Conservation (phyloP, 2,888 invertebrate species). For the Drosophila histrio region DNA sequence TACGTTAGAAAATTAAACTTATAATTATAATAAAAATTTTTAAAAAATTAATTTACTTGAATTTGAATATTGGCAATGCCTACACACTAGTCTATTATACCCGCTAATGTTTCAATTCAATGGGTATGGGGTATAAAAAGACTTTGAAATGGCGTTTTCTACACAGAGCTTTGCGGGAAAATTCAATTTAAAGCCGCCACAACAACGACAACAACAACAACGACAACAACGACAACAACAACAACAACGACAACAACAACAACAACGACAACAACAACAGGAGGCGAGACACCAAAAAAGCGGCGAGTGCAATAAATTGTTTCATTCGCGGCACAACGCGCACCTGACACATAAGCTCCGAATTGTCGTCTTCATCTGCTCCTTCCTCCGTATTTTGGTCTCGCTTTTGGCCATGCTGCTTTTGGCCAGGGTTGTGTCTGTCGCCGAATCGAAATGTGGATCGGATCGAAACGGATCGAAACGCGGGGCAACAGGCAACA, state of each 20-base stretch:
- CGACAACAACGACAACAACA: background rate
- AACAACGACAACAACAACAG: background rate
- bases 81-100: background rate
- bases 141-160: slow-evolving; percentile 43
- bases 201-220: slow-evolving; percentile 32
- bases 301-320: slow-evolving; percentile 71
- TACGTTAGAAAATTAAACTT: too few relatives aligned
- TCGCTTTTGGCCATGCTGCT: background rate
- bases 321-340: slow-evolving; percentile 71
- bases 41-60: background rate
- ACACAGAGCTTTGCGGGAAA: slow-evolving; percentile 44
- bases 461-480: slow-evolving; percentile 22
- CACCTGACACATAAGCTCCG: slow-evolving; percentile 75
- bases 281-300: slow-evolving; percentile 18
- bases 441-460: slow-evolving; percentile 24
- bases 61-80: background rate
- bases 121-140: slow-evolving; percentile 5
- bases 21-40: background rate
- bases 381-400: slow-evolving; percentile 10
- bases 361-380: slow-evolving; percentile 73
- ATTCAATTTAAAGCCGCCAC: slow-evolving; percentile 67
- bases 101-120: background rate
- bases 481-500: too few relatives aligned
- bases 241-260: slow-evolving; percentile 5
- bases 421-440: slow-evolving; percentile 35